A percentile compares a stretch with the other conserved stretches of the same genome.
Evolutionary conservation across 2,797 vertebrate genomes (phyloP).

Genomic region (Intellagama lesueurii): DNA sequence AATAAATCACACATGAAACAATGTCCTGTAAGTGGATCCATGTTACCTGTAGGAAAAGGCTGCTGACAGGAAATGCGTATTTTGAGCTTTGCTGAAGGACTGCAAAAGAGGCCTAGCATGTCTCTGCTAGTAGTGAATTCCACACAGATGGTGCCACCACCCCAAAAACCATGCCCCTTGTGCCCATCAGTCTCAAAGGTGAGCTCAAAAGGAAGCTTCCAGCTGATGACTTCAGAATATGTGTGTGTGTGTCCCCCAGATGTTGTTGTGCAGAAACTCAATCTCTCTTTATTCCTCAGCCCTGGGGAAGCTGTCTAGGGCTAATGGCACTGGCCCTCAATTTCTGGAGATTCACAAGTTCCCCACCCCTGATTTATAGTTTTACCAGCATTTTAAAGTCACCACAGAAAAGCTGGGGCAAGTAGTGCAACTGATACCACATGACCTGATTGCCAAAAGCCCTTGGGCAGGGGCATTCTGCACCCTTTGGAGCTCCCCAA

Average conservation of each 20-base stretch:
- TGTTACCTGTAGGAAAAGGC: neutral
- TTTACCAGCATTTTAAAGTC: neutral
- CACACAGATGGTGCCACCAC: neutral
- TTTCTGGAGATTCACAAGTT: neutral
- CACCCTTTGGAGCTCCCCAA: too few relatives aligned
- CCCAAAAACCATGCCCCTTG: neutral
- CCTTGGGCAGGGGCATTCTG: neutral
- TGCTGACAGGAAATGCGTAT: neutral
- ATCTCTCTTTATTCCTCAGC: neutral
- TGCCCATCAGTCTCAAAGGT: neutral
- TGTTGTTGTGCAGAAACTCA: neutral
- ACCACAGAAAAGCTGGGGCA: neutral
- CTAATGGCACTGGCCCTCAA: neutral
- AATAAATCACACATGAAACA: neutral
- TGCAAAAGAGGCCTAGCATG: neutral
- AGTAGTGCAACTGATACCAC: neutral
- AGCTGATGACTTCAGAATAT: neutral
- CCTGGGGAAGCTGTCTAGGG: neutral
- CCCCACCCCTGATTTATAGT: neutral
- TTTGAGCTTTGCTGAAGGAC: neutral
- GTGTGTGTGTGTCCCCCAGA: neutral
- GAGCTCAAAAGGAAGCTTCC: neutral
- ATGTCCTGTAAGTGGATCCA: neutral
- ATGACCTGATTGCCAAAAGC: neutral
- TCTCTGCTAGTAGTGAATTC: neutral